phyloP scores from a whole-genome alignment of 2,113 vertebrate species.

The Entelurus aequoreus region DNA sequence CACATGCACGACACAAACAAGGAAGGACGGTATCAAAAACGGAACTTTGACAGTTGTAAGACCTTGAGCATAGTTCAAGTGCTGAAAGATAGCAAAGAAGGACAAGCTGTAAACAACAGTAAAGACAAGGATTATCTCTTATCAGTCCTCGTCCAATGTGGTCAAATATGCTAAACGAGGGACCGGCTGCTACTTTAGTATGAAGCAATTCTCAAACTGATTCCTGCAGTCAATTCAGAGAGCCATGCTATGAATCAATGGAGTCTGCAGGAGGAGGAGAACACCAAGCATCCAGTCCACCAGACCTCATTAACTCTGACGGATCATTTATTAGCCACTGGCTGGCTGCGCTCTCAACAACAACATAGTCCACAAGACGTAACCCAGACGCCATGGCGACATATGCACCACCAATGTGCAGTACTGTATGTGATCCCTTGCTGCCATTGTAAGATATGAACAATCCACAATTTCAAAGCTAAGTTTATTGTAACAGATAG shows the following conservation, averaged over 20 bases:
- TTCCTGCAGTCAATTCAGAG: slow-evolving; percentile 22
- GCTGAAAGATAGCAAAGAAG: slow-evolving; percentile 33
- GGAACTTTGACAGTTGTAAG: slow-evolving; percentile 5
- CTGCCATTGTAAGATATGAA: too few relatives aligned
- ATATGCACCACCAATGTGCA: too few relatives aligned
- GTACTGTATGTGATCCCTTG: too few relatives aligned
- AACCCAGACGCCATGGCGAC: slow-evolving; percentile 44
- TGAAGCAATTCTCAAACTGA: slow-evolving; percentile 15
- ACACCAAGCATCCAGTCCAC: slow-evolving; percentile 46
- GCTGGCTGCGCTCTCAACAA: slow-evolving; percentile 71
- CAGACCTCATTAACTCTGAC: slow-evolving; percentile 71
- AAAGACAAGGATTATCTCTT: slow-evolving; percentile 11
- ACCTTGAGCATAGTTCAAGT: slow-evolving; percentile 40
- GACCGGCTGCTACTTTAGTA: slow-evolving; percentile 1
- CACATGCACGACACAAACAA: too few relatives aligned
- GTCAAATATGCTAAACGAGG: too few relatives aligned
- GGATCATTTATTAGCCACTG: slow-evolving; percentile 74
- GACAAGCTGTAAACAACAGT: slow-evolving; percentile 24
- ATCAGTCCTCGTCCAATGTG: background rate
- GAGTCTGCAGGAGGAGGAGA: slow-evolving; percentile 40
- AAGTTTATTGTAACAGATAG: too few relatives aligned
- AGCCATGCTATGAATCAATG: slow-evolving; percentile 50
- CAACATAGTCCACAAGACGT: slow-evolving; percentile 40
- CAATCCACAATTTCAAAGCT: too few relatives aligned
- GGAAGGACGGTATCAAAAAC: slow-evolving; percentile 3